These are phyloP conservation scores for Aplocera efformata DNA, from an alignment of 2,888 invertebrate species.

Conservation along the genomic window DNA sequence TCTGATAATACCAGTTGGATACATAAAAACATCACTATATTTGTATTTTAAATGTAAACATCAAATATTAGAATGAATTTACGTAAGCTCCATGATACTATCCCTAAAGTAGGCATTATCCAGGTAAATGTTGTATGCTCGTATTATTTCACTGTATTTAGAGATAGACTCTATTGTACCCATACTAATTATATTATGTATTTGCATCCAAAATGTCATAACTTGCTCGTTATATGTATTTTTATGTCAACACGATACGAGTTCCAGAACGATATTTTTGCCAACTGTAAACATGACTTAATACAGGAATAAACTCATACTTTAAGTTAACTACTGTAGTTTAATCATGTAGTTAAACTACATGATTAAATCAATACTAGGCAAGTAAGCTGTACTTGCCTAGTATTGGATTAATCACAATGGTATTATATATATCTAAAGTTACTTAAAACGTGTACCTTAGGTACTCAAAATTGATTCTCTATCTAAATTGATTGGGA, in stretches of 20 bases:
- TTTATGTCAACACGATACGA: slow-evolving; percentile 15
- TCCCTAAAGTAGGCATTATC: background rate
- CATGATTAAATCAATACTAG: too few species aligned
- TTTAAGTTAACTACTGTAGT: too few species aligned
- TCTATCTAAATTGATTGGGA: too few species aligned
- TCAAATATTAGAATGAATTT: slow-evolving; percentile 1
- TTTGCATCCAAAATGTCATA: slow-evolving; percentile 24
- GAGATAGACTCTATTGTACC: background rate
- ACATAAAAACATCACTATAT: background rate
- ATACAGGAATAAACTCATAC: too few species aligned
- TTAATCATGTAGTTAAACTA: too few species aligned
- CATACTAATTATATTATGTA: slow-evolving; percentile 7
- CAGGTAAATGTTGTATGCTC: slow-evolving; percentile 7
- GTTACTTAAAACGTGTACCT: too few species aligned
- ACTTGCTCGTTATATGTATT: slow-evolving; percentile 18
- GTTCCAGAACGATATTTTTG: too few species aligned
- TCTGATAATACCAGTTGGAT: slow-evolving; percentile 1
- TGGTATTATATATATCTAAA: too few species aligned
- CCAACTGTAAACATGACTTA: too few species aligned
- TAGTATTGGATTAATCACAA: too few species aligned
- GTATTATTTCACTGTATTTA: slow-evolving; percentile 5
- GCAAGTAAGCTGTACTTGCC: too few species aligned
- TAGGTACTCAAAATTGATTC: too few species aligned
- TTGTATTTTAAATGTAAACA: slow-evolving; percentile 1
- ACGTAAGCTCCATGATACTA: background rate